Conservation (phyloP, 2,888 invertebrate species). For the Hypercompe scribonia region DNA sequence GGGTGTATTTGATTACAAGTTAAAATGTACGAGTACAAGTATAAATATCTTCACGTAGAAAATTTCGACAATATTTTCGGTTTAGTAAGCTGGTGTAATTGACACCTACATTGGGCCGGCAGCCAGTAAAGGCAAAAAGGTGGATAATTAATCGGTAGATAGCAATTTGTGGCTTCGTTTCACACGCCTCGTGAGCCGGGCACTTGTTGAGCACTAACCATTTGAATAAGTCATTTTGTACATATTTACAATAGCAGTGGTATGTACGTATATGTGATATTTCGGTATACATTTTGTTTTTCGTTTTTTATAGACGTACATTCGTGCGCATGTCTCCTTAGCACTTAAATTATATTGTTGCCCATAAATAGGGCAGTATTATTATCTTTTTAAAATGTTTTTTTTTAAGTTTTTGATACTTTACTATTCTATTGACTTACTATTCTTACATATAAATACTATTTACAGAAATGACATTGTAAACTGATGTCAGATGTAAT, state of each 20-base stretch:
- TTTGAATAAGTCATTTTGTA: constrained; percentile 40
- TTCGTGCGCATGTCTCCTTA: neutral
- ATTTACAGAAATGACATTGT: neutral
- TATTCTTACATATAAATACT: too few species aligned
- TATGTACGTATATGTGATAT: neutral
- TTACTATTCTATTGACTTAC: too few species aligned
- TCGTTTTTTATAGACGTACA: neutral
- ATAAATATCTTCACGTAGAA: neutral
- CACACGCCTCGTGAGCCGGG: constrained; percentile 42
- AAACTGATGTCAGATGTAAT: neutral
- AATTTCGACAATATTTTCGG: neutral
- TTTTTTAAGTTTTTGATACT: neutral
- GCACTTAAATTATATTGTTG: neutral
- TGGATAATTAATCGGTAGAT: constrained; percentile 60
- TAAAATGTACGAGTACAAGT: too few species aligned
- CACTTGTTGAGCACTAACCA: constrained; percentile 59
- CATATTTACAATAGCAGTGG: neutral
- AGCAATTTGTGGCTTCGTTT: constrained; percentile 63
- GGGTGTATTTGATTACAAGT: neutral
- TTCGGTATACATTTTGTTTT: neutral
- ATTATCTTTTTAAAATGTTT: neutral
- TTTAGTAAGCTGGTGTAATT: neutral
- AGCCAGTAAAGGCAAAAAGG: constrained; percentile 50
- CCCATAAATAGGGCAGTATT: neutral
- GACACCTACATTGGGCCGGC: constrained; percentile 47